Percentiles rank a stretch among this genome's conserved stretches.
Conservation (phyloP, 1,140 invertebrate genomes). For the Tachypleus tridentatus region DNA sequence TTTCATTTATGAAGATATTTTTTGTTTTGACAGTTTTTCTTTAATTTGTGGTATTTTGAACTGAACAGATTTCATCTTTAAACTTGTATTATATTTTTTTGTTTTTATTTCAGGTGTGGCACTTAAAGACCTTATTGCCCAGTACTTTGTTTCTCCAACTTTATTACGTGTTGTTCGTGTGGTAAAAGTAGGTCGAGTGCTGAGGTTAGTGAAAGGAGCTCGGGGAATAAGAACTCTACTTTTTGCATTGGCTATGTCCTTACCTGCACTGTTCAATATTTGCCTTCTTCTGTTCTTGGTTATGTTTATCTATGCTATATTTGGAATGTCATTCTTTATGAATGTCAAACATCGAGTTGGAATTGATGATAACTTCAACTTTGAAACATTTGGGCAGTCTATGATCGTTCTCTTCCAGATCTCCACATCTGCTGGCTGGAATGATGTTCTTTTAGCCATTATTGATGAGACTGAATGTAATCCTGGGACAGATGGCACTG, state of each 20-base stretch:
- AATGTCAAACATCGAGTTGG: constrained; percentile 81
- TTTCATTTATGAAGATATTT: too few relatives aligned
- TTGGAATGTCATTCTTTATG: constrained; percentile 99
- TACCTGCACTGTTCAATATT: constrained; percentile 97
- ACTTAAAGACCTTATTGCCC: constrained; percentile 88
- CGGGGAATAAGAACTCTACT: constrained; percentile 93
- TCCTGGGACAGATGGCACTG: constrained; percentile 54
- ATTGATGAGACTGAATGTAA: constrained; percentile 91
- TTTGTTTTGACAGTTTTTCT: too few relatives aligned
- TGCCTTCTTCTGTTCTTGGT: constrained; percentile 93
- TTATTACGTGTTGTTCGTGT: constrained; percentile 91
- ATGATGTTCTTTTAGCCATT: constrained; percentile 85
- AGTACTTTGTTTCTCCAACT: constrained; percentile 95
- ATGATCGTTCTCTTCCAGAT: constrained; percentile 98
- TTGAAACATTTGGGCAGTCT: constrained; percentile 93
- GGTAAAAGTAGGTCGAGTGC: constrained; percentile 91
- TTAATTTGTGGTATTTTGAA: too few relatives aligned
- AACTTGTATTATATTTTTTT: constrained; percentile 20
- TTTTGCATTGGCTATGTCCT: constrained; percentile 93
- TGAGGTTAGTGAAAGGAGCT: constrained; percentile 92
- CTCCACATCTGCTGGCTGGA: constrained; percentile 97
- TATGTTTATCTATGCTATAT: constrained; percentile 99
- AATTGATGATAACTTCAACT: constrained; percentile 94
- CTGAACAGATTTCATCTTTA: too few relatives aligned
- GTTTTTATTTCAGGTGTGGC: constrained; percentile 62